Conservation (phyloP, 2,888 invertebrate genomes). For the Cataglyphis cursor region DNA sequence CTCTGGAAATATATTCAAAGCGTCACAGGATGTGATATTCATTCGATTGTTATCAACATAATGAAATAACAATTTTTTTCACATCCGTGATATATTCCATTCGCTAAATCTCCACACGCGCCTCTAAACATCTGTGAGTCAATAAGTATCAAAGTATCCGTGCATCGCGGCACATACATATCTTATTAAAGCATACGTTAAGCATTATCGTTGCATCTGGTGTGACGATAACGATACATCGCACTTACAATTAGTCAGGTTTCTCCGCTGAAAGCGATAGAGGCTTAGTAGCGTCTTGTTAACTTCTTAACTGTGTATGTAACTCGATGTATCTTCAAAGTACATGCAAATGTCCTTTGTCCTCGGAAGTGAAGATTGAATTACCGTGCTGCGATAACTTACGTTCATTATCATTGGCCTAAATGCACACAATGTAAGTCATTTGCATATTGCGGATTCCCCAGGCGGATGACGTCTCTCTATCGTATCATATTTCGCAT, state of each 20-base stretch:
- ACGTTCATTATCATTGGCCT: slow-evolving; percentile 48
- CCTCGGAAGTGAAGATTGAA: slow-evolving; percentile 35
- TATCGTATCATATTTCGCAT: background rate
- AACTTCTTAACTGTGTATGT: slow-evolving; percentile 35
- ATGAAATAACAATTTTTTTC: background rate
- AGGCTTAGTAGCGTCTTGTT: slow-evolving; percentile 20
- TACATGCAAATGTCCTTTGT: slow-evolving; percentile 41
- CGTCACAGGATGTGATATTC: background rate
- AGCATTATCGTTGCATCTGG: slow-evolving; percentile 29
- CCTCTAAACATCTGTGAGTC: background rate
- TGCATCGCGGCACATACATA: background rate
- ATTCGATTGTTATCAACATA: background rate
- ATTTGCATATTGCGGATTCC: slow-evolving; percentile 40
- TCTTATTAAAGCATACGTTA: background rate
- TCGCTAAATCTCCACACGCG: background rate
- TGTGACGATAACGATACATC: slow-evolving; percentile 21
- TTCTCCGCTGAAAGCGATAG: slow-evolving; percentile 34
- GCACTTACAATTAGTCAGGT: slow-evolving; percentile 22
- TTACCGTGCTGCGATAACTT: slow-evolving; percentile 40
- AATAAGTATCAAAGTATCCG: background rate
- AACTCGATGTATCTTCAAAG: slow-evolving; percentile 36
- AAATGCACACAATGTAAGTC: slow-evolving; percentile 41
- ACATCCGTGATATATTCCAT: background rate
- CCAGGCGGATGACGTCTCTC: slow-evolving; percentile 1
- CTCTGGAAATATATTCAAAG: background rate